These are phyloP conservation scores for Paedocypris sp. DNA, from an alignment of 2,113 vertebrate genomes.

Conservation along the genomic window DNA sequence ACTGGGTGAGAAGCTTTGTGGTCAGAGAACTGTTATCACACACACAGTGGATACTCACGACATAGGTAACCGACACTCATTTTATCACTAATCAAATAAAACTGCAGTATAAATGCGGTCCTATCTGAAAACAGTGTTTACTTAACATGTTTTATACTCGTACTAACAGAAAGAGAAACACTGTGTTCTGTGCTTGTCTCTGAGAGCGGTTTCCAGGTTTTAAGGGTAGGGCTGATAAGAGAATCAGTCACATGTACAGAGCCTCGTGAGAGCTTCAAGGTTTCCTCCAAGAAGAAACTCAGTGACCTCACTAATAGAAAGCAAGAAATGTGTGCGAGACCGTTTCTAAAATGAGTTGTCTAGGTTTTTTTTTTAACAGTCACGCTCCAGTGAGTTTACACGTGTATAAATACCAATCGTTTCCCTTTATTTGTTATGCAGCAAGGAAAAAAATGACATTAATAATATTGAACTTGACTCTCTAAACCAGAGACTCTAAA, in stretches of 20 bases:
- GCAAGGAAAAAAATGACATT: too few species aligned
- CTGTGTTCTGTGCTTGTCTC: neutral
- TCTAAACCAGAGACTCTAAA: too few species aligned
- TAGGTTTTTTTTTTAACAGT: neutral
- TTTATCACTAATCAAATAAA: neutral
- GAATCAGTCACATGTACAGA: conserved; percentile 8
- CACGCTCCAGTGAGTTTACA: neutral
- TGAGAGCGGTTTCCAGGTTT: neutral
- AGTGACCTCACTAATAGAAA: neutral
- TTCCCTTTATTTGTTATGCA: too few species aligned
- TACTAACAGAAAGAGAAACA: neutral
- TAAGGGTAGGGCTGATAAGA: conserved; percentile 5
- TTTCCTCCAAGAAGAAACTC: neutral
- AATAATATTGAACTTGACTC: too few species aligned
- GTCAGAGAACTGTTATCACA: too few species aligned
- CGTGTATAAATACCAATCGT: neutral
- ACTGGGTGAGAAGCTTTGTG: too few species aligned
- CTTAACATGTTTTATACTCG: neutral
- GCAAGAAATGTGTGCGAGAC: neutral
- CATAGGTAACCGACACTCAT: too few species aligned
- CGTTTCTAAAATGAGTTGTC: neutral
- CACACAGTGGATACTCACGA: too few species aligned
- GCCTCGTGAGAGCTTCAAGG: neutral
- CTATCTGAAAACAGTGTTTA: neutral
- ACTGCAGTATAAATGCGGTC: neutral